A percentile compares a stretch with the other conserved stretches of the same genome.
phyloP scores from a whole-genome alignment of 1,140 invertebrate species.

The Zophobas morio region DNA sequence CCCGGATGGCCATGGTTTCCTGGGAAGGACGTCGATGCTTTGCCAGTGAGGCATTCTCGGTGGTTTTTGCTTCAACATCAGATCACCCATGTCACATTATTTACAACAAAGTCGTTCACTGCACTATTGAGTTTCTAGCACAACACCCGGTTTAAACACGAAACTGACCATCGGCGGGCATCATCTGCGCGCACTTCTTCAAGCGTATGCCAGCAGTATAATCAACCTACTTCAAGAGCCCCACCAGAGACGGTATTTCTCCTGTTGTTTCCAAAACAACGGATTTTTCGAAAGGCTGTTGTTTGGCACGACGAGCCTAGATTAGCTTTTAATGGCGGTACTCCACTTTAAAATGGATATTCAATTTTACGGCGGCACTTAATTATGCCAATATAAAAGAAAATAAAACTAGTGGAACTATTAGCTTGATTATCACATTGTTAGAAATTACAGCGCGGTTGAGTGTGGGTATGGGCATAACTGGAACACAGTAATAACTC shows the following conservation, averaged over 20 bases:
- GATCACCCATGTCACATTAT: constrained; percentile 60
- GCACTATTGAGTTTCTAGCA: constrained; percentile 34
- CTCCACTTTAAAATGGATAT: constrained; percentile 32
- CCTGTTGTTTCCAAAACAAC: constrained; percentile 48
- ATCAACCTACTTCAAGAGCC: constrained; percentile 56
- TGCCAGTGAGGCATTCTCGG: constrained; percentile 66
- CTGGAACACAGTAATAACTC: constrained; percentile 18
- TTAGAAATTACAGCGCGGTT: constrained; percentile 21
- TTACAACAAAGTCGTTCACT: constrained; percentile 25
- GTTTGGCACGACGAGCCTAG: constrained; percentile 28
- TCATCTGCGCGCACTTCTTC: constrained; percentile 40
- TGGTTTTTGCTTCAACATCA: constrained; percentile 62
- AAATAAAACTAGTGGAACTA: constrained; percentile 4
- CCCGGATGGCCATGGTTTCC: constrained; percentile 75
- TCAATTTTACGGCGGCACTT: constrained; percentile 17
- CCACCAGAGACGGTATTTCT: constrained; percentile 50
- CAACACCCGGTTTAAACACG: constrained; percentile 11
- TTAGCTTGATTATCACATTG: constrained; percentile 27
- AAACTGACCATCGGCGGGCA: constrained; percentile 40
- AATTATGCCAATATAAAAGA: constrained; percentile 41
- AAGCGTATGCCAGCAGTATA: constrained; percentile 40
- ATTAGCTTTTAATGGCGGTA: constrained; percentile 34
- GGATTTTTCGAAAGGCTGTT: constrained; percentile 52
- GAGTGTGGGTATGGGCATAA: not conserved
- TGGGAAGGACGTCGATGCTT: constrained; percentile 68